Base-by-base conservation (phyloP, 2,797 vertebrate species). In the Aldrovandia affinis region DNA sequence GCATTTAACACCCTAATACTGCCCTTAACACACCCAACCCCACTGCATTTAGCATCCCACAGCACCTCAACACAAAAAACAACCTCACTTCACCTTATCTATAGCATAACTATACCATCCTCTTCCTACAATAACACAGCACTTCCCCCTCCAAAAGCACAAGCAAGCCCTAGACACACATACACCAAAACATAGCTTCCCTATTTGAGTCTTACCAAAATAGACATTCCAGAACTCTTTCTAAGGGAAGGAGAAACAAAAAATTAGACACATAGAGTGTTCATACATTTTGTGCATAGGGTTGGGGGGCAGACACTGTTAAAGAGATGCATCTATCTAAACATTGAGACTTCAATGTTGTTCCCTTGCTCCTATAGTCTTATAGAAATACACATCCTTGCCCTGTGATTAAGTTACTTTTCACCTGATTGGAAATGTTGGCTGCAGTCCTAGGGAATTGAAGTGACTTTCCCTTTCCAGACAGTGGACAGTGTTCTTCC, bases 181-280 rank as follows among this genome's bases (percentile, higher is more conserved):
- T 2, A 81, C 52, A 54, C 1, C 42, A 73, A 20, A 78, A 59
- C 7, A 57, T 61, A n/a, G 20, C 20, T 14, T 14, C 20, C 57
- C 10, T 2, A 8, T 25, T 15, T 54, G 30, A n/a, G 18, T 3
- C 96, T 97, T 94, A 99, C 98, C 98, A 50, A 88, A 0, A 30
- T 99, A 98, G 88, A 63, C 22, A 85, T 91, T 94, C 98, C 98
- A 99, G 93, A 98, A 99, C 86, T 96, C 94, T 30, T 93, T 80
- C 98, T 99, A 87, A 2, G 44, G 22, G 54, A 59, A 65, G 42
- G n/a, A 80, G 7, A 25, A 30, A 52, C 63, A 15, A 81, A 25
- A 3, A 78, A 84, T 28, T 65, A 68, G 77, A 18, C 18, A 30
- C 59, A 30, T 28, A 59, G 44, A 42, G 2, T 83, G 70, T 50